Evolutionary conservation across 2,888 invertebrate species (phyloP).

Genomic region (Macrosoma leucophasiata): DNA sequence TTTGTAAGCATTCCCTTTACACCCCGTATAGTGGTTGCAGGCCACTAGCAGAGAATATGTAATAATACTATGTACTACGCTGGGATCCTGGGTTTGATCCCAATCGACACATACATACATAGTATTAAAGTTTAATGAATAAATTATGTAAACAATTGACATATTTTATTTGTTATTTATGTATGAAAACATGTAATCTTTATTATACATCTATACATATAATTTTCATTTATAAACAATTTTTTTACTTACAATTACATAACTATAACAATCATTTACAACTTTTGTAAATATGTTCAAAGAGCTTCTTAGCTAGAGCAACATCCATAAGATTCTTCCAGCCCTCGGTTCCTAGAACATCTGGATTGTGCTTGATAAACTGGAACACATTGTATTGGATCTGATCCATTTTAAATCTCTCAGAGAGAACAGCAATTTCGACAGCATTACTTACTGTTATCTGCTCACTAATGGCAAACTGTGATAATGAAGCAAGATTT

Average conservation of each 20-base stretch:
- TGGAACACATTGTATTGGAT: conserved; percentile 40
- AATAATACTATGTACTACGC: too few relatives aligned
- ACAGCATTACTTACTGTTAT: conserved; percentile 50
- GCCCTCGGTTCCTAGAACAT: conserved; percentile 42
- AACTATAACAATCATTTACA: neutral
- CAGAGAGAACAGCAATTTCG: conserved; percentile 45
- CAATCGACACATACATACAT: too few relatives aligned
- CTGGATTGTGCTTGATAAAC: conserved; percentile 47
- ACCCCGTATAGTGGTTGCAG: too few relatives aligned
- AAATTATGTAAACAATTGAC: too few relatives aligned
- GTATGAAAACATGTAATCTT: neutral
- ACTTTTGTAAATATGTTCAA: conserved; percentile 32
- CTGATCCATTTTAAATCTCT: conserved; percentile 42
- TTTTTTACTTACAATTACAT: conserved; percentile 2
- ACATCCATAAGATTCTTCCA: conserved; percentile 54
- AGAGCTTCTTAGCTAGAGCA: conserved; percentile 46
- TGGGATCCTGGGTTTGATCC: too few relatives aligned
- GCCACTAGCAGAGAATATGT: too few relatives aligned
- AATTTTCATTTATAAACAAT: conserved; percentile 1
- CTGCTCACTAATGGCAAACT: conserved; percentile 39
- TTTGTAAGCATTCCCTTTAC: too few relatives aligned
- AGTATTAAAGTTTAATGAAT: too few relatives aligned
- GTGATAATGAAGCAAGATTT: conserved; percentile 38
- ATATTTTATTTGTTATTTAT: too few relatives aligned
- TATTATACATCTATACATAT: neutral